Evolutionary conservation across 2,888 invertebrate genomes (phyloP).

Genomic region (Sinelater perroti): DNA sequence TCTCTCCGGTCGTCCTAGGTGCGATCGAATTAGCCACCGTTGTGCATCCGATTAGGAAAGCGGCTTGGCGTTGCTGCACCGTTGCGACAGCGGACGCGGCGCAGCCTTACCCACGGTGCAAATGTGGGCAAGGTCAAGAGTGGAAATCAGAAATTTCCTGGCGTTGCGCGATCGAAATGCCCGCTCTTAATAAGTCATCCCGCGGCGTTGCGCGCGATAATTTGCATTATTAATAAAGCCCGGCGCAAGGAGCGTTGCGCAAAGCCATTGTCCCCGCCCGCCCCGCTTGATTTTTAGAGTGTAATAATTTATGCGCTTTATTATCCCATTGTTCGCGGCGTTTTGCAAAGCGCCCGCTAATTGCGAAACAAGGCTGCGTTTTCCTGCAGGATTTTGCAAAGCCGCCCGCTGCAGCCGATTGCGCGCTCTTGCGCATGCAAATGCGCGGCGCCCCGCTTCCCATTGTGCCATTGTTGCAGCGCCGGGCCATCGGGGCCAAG

Average conservation of each 20-base stretch:
- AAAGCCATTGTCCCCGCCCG: conserved; percentile 36
- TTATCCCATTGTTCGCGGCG: conserved; percentile 34
- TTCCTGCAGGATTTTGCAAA: conserved; percentile 29
- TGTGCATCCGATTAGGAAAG: too few species aligned
- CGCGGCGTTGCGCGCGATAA: conserved; percentile 19
- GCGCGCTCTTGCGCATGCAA: conserved; percentile 9
- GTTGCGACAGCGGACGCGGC: conserved; percentile 12
- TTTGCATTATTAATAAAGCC: conserved; percentile 36
- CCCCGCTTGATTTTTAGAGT: conserved; percentile 37
- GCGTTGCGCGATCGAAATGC: conserved; percentile 1
- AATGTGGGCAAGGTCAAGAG: conserved; percentile 32
- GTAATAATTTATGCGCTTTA: conserved; percentile 39
- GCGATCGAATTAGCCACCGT: conserved; percentile 3
- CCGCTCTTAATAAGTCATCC: conserved; percentile 5
- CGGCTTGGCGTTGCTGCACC: too few species aligned
- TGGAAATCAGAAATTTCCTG: conserved; percentile 25
- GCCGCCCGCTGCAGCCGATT: conserved; percentile 25
- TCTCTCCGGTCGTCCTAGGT: background rate
- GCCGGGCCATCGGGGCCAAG: conserved; percentile 11
- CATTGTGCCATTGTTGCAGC: conserved; percentile 13
- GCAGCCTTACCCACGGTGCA: conserved; percentile 4
- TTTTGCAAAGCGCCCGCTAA: conserved; percentile 36
- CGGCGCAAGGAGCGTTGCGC: conserved; percentile 28
- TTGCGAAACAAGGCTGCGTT: conserved; percentile 35
- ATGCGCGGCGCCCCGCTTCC: background rate